Evolutionary conservation across 2,888 invertebrate genomes (phyloP), one percentile per base, ranked within the genome.

Genomic region (Isotomurus palustris): DNA sequence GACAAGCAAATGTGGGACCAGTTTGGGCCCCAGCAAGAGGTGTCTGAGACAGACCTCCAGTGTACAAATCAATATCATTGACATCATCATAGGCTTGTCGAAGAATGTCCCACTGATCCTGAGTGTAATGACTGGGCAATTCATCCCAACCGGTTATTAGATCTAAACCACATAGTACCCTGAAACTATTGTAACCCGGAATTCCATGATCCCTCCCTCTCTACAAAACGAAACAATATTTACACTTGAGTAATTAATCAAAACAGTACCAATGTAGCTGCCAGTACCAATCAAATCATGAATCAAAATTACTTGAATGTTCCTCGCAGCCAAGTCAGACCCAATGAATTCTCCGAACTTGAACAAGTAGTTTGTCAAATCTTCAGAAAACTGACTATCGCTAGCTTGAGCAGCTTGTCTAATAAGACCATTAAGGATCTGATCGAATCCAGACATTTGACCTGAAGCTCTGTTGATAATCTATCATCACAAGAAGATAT

Each of bases 161-260:
- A 1, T 53, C 19, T 6, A 62, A 41, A n/a, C 47, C 47, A 25
- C 60, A 64, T 10, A 35, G 21, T 32, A 35, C 2, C 10, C 78
- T 67, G 62, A 75, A 78, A 19, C 61, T 62, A 17, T 71, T 71
- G 57, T 73, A 74, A 2, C 71, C 70, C 19, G 70, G 71, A 4
- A 73, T 32, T n/a, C 74, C 74, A 54, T 74, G 73, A 56, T 74
- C 74, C 19, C 74, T 35, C 28, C 66, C 68, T 53, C 68, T 35
- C 53, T 62, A 22, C 2, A 21, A 40, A 14, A 27, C 25, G 2
- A 5, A 45, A 25, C 21, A 21, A 4, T 8, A 6, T 40, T 40
- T 32, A 32, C 8, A 32, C 14, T 32, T 32, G 14, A 32, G 8
- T 32, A 32, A 10, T 32, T 10, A 32, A 32, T 10, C 32, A 32